Evolutionary conservation across 1,140 invertebrate genomes (phyloP), one percentile per base, ranked within the genome.

Genomic region (Plodia interpunctella): DNA sequence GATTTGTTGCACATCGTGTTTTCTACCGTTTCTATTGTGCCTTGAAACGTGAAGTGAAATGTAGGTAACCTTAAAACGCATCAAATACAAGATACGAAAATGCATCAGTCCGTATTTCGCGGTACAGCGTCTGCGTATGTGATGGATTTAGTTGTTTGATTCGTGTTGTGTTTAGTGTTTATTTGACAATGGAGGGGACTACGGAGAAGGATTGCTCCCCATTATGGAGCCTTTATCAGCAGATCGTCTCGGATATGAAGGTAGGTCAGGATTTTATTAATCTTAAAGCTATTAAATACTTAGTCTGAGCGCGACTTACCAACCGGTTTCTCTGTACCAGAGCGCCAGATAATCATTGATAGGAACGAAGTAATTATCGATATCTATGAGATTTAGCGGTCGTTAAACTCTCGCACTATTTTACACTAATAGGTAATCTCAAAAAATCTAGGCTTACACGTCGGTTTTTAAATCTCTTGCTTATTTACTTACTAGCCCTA

Each of bases 161-260:
- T 69, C 74, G 81, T 82, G 72, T 75, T 80, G 72, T 76, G 38
- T 79, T 63, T 76, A 74, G 69, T 80, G 78, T 73, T 80, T 67
- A 70, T 76, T 80, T 79, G 75, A 89, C 76, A 78, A 89, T 89
- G 87, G 84, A 89, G 74, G 86, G 86, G 65, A 87, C 87, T 70
- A 89, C 83, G 49, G 90, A 90, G 65, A 90, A 88, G 81, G 90
- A 90, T 87, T 90, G 88, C 68, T 90, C 90, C 55, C 88, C 87
- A 30, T 65, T 90, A 69, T 90, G 90, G 81, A 90, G 83, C 68
- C 76, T 90, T 55, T 90, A 90, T 64, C 88, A 90, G 76, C 88
- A 90, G 74, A 89, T 90, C 61, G 85, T 90, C 25, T 79, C 84
- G 49, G 90, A 90, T 67, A 90, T 90, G 90, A 90, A 90, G 90